These are phyloP conservation scores for Prinia subflava DNA, from an alignment of 2,113 vertebrate genomes.

Conservation along the genomic window DNA sequence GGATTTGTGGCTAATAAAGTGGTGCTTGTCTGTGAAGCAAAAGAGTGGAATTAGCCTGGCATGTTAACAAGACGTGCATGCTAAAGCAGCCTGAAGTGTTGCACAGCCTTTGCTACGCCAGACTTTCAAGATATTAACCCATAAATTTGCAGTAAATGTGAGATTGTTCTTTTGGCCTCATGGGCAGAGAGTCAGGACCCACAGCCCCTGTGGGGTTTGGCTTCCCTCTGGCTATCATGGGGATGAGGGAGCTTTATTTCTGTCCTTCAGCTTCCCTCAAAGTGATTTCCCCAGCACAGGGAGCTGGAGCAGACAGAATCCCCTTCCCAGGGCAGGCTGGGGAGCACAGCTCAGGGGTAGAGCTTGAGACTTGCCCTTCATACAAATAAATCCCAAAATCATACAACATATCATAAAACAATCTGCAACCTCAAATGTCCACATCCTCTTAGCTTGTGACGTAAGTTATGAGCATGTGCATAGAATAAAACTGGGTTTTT, in stretches of 20 bases:
- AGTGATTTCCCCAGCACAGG: not conserved
- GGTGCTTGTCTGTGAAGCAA: constrained; percentile 61
- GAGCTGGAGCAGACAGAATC: fast-evolving
- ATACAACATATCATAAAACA: not conserved
- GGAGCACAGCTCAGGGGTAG: fast-evolving
- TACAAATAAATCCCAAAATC: not conserved
- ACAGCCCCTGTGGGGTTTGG: fast-evolving
- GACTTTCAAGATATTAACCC: not conserved
- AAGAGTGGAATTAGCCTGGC: constrained; percentile 62
- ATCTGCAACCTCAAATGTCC: not conserved
- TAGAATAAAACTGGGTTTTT: not conserved
- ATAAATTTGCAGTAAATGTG: not conserved
- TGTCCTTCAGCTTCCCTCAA: not conserved
- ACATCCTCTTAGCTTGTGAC: not conserved
- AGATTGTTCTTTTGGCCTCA: not conserved
- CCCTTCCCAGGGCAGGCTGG: not conserved
- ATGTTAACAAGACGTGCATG: constrained; percentile 43
- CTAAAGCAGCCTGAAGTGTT: constrained; percentile 11
- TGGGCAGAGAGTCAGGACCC: not conserved
- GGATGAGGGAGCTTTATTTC: not conserved
- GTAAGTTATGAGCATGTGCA: not conserved
- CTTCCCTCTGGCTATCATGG: fast-evolving
- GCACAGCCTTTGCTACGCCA: not conserved
- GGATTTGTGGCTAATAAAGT: constrained; percentile 65
- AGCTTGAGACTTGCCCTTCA: not conserved